These are phyloP conservation scores for Ormia ochracea DNA, from an alignment of 2,888 invertebrate species.

Conservation along the genomic window DNA sequence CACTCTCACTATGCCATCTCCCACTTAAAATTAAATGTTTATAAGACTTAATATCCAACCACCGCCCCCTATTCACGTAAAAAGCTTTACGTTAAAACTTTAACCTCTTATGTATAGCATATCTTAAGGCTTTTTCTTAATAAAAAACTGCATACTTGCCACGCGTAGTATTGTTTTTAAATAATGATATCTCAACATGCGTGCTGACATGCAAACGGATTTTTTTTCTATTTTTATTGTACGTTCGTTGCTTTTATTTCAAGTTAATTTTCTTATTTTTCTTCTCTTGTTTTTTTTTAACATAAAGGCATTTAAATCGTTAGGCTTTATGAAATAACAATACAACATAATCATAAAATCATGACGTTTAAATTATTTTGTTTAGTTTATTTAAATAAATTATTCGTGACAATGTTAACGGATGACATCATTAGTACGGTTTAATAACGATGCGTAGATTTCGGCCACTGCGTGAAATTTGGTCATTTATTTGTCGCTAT, in stretches of 20 bases:
- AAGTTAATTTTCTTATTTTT: background rate
- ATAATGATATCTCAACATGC: too few relatives aligned
- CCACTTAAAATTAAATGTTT: too few relatives aligned
- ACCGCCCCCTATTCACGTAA: too few relatives aligned
- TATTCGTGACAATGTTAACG: background rate
- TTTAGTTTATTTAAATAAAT: conserved; percentile 7
- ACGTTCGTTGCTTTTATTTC: background rate
- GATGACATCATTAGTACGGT: conserved; percentile 14
- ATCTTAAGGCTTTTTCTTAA: too few relatives aligned
- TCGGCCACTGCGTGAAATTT: conserved; percentile 27
- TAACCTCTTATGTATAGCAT: too few relatives aligned
- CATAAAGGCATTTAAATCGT: background rate
- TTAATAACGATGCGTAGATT: background rate
- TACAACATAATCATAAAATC: background rate
- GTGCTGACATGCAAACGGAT: conserved; percentile 41
- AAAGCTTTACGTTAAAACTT: too few relatives aligned
- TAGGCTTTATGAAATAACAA: background rate
- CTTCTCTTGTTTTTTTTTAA: conserved; percentile 2
- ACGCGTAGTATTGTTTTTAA: too few relatives aligned
- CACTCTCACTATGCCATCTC: too few relatives aligned
- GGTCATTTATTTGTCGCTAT: conserved; percentile 13
- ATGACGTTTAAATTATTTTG: conserved; percentile 36
- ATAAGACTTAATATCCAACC: too few relatives aligned
- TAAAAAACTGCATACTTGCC: too few relatives aligned
- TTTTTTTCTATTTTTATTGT: background rate